phyloP scores from a whole-genome alignment of 2,113 vertebrate species.

The Australoheros scitulus region DNA sequence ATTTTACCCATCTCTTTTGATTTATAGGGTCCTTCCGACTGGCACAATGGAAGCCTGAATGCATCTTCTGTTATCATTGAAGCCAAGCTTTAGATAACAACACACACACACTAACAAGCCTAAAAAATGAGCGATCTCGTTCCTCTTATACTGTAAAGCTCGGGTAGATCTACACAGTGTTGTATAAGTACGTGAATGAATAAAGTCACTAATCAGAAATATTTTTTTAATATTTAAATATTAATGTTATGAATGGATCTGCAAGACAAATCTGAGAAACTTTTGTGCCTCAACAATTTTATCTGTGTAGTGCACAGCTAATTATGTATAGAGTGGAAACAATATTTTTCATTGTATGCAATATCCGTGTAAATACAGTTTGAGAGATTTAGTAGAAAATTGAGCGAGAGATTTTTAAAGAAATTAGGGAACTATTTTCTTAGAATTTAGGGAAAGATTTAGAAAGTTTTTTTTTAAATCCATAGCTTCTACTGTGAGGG shows the following conservation, averaged over 20 bases:
- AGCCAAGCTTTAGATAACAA: constrained; percentile 53
- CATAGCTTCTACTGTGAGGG: neutral
- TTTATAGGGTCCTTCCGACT: constrained; percentile 45
- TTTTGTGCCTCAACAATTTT: neutral
- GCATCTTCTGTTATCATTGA: constrained; percentile 39
- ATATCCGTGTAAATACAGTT: neutral
- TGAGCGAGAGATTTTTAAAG: neutral
- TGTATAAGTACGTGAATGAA: neutral
- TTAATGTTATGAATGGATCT: neutral
- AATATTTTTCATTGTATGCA: neutral
- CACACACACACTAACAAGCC: neutral
- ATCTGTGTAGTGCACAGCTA: constrained; percentile 7
- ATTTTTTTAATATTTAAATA: neutral
- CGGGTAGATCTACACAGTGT: neutral
- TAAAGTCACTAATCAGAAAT: neutral
- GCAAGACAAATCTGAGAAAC: constrained; percentile 3
- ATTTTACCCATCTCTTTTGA: constrained; percentile 32
- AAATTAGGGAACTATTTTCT: constrained; percentile 3
- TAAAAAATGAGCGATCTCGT: neutral
- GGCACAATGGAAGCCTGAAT: constrained; percentile 1
- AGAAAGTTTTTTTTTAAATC: constrained; percentile 1
- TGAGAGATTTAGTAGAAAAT: neutral
- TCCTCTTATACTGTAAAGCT: constrained; percentile 15
- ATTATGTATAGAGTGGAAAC: neutral
- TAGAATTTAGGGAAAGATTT: constrained; percentile 6